These are phyloP conservation scores for Solea senegalensis DNA, from an alignment of 2,113 vertebrate genomes.

Conservation along the genomic window DNA sequence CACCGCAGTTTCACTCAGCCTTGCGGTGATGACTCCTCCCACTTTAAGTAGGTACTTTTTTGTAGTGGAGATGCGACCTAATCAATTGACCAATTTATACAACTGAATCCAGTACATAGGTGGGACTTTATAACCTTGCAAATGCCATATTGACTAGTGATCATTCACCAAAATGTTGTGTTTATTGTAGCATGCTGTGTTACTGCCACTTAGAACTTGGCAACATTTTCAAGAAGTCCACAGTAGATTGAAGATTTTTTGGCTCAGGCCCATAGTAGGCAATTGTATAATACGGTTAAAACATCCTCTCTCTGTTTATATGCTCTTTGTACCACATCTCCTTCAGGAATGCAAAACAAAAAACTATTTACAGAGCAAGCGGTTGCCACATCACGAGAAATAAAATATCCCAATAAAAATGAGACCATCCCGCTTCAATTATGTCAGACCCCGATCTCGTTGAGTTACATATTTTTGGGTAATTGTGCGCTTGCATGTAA, in stretches of 20 bases:
- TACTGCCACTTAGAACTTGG: too few species aligned
- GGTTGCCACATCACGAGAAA: conserved; percentile 4
- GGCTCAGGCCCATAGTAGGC: too few species aligned
- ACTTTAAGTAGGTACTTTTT: too few species aligned
- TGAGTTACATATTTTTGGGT: conserved; percentile 25
- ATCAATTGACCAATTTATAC: too few species aligned
- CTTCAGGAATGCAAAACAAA: not conserved
- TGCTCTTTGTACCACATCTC: conserved; percentile 8
- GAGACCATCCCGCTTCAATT: conserved; percentile 12
- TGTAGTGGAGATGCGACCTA: too few species aligned
- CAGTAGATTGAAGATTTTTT: too few species aligned
- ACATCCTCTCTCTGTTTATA: not conserved
- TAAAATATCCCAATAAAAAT: conserved; percentile 3
- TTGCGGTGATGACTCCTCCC: too few species aligned
- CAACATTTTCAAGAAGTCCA: too few species aligned
- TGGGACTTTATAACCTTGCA: not conserved
- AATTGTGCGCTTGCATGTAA: conserved; percentile 24
- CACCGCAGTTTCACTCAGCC: too few species aligned
- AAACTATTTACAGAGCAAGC: conserved; percentile 11
- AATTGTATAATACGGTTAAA: too few species aligned
- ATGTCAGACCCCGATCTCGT: conserved; percentile 20
- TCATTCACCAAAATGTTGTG: not conserved
- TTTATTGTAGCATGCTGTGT: too few species aligned
- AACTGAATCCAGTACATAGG: not conserved
- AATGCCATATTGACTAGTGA: not conserved